These are phyloP conservation scores for Verasper variegatus DNA, from an alignment of 2,113 vertebrate species.

Conservation along the genomic window DNA sequence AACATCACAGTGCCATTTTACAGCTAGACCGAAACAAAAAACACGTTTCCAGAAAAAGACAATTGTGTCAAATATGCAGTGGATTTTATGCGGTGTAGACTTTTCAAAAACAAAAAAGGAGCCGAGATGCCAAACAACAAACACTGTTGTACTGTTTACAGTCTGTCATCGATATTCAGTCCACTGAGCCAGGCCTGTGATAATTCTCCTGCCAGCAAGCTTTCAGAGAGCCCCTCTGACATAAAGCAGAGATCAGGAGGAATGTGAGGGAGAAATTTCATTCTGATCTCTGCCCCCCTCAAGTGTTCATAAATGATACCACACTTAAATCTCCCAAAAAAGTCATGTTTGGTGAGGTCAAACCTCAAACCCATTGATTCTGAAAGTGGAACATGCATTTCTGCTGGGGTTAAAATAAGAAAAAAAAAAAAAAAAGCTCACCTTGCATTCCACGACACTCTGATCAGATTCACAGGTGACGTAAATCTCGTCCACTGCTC, in stretches of 20 bases:
- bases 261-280: conserved; percentile 59
- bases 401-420: too few relatives aligned
- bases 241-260: conserved; percentile 79
- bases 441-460: conserved; percentile 98
- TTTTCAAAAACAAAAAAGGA: background rate
- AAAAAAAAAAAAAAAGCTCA: conserved; percentile 15
- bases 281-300: conserved; percentile 74
- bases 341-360: background rate
- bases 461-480: conserved; percentile 98
- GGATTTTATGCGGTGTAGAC: background rate
- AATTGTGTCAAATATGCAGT: background rate
- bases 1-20: conserved; percentile 7
- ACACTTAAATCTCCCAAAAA: conserved; percentile 79
- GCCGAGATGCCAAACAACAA: conserved; percentile 17
- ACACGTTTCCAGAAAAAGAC: background rate
- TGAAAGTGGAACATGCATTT: too few relatives aligned
- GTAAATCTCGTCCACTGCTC: conserved; percentile 97
- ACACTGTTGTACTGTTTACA: conserved; percentile 70
- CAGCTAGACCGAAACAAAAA: conserved; percentile 12
- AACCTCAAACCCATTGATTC: background rate
- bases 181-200: conserved; percentile 73
- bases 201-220: conserved; percentile 77
- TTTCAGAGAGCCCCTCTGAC: conserved; percentile 70
- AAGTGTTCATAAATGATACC: conserved; percentile 61
- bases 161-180: conserved; percentile 78